Evolutionary conservation across 64 coral and sea anemone genomes (phyloP).

Genomic region (Orbicella faveolata): DNA sequence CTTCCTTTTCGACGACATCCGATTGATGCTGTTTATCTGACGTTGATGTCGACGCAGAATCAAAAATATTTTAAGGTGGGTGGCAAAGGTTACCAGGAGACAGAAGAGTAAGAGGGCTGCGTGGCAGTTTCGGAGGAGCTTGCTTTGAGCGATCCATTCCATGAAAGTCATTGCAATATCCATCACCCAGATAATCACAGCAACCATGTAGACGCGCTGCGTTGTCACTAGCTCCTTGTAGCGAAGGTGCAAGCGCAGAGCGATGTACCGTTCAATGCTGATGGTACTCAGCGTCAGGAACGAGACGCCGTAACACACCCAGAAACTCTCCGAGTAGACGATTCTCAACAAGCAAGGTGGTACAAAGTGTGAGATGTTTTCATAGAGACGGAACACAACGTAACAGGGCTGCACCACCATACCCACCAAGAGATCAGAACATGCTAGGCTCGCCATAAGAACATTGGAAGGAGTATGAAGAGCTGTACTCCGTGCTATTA

Average conservation of each 20-base stretch:
- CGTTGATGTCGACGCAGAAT: constrained; percentile 70
- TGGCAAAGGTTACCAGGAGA: constrained; percentile 37
- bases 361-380: constrained; percentile 54
- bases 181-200: constrained; percentile 46
- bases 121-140: constrained; percentile 49
- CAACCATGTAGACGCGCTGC: constrained; percentile 18
- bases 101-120: constrained; percentile 27
- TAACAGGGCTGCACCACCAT: constrained; percentile 81
- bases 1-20: neutral
- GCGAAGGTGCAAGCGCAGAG: constrained; percentile 61
- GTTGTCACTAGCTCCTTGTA: constrained; percentile 61
- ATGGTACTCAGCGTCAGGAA: constrained; percentile 82
- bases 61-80: constrained; percentile 56
- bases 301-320: constrained; percentile 80
- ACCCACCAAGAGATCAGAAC: constrained; percentile 68
- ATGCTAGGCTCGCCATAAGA: constrained; percentile 67
- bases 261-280: constrained; percentile 59
- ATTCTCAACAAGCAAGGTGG: constrained; percentile 74
- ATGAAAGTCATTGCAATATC: constrained; percentile 23
- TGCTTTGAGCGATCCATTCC: constrained; percentile 46
- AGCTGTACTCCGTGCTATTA: constrained; percentile 26
- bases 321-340: constrained; percentile 88
- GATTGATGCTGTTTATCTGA: constrained; percentile 56
- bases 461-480: constrained; percentile 78
- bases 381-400: constrained; percentile 57